These are phyloP conservation scores for Frieseomelitta varia DNA, from an alignment of 1,140 invertebrate species.

Conservation along the genomic window DNA sequence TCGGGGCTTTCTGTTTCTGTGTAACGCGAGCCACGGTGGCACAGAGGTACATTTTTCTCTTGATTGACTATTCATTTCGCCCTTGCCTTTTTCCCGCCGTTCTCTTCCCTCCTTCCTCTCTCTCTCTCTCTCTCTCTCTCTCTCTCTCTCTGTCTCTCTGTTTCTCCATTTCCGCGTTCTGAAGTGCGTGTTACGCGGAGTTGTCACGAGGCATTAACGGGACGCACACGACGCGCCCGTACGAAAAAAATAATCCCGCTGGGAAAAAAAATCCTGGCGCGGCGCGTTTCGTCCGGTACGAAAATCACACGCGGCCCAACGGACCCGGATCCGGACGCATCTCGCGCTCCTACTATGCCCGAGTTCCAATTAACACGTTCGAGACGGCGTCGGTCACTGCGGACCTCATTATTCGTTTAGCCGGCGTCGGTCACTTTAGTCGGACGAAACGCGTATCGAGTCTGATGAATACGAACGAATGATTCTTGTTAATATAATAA, in stretches of 20 bases:
- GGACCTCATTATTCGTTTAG: background rate
- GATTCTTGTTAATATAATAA: no score
- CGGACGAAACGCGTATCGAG: no score
- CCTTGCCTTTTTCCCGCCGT: background rate
- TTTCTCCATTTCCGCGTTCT: constrained; percentile 2
- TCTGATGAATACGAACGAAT: no score
- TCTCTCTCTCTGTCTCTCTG: background rate
- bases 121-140: background rate
- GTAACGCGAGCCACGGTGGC: constrained; percentile 17
- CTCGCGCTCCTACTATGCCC: constrained; percentile 49
- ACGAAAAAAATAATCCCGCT: no score
- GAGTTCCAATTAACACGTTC: constrained; percentile 54
- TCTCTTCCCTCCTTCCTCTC: background rate
- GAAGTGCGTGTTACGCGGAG: constrained; percentile 38
- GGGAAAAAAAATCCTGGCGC: constrained; percentile 59
- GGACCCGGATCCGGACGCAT: constrained; percentile 44
- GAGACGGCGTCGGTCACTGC: constrained; percentile 54
- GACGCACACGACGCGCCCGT: background rate
- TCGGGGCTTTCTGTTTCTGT: background rate
- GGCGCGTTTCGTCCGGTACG: constrained; percentile 23
- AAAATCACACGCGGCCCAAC: constrained; percentile 61
- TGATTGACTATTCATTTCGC: constrained; percentile 68
- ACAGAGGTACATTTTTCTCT: constrained; percentile 59
- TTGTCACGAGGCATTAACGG: constrained; percentile 51
- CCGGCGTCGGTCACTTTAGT: no score